Conservation (phyloP, 2,888 invertebrate species). For the Lasioglossum marginatum region DNA sequence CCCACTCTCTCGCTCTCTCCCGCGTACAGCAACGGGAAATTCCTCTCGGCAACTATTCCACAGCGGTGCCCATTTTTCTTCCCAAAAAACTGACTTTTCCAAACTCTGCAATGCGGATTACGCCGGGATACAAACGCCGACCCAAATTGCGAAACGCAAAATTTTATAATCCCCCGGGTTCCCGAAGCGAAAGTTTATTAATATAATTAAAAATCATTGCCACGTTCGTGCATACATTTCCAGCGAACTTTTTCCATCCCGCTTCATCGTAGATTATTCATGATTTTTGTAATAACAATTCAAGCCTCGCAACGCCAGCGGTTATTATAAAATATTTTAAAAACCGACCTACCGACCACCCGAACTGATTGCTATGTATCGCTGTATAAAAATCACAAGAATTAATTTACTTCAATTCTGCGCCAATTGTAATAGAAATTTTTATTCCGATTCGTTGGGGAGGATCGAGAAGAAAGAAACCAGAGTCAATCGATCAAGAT, state of each 20-base stretch:
- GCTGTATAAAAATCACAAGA: background rate
- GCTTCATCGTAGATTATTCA: background rate
- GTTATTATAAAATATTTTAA: background rate
- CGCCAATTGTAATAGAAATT: background rate
- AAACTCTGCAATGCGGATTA: background rate
- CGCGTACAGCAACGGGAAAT: constrained; percentile 5
- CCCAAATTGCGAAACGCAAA: constrained; percentile 2
- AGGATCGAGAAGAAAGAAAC: background rate
- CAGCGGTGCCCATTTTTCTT: background rate
- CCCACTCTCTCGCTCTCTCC: background rate
- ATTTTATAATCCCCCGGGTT: background rate
- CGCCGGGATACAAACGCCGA: background rate
- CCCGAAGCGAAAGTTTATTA: background rate
- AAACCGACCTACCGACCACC: background rate
- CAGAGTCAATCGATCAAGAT: background rate
- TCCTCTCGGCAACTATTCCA: constrained; percentile 4
- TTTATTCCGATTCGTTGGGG: too few relatives aligned
- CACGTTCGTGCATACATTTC: background rate
- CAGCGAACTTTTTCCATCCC: background rate
- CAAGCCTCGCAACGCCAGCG: background rate
- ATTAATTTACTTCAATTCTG: background rate
- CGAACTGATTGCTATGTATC: background rate
- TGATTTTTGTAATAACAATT: constrained; percentile 5
- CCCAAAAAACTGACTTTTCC: background rate
- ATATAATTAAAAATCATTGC: constrained; percentile 11